A percentile compares a stretch with the other conserved stretches of the same genome.
phyloP scores from a whole-genome alignment of 2,113 vertebrate species.

The Chitala chitala region DNA sequence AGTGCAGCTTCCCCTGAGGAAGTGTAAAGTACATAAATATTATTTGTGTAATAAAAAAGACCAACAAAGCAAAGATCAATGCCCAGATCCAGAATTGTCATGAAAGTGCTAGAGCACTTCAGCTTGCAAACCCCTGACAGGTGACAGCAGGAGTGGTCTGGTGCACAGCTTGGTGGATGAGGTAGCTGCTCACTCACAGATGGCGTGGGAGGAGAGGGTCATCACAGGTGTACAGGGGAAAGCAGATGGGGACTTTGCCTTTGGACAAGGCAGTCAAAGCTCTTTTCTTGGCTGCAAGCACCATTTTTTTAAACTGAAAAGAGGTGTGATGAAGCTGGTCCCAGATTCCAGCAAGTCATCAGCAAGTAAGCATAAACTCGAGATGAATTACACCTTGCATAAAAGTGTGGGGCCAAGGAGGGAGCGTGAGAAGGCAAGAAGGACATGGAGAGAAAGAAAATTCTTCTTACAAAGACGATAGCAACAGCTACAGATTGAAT shows the following conservation, averaged over 20 bases:
- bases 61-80: too few relatives aligned
- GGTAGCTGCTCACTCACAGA: constrained; percentile 25
- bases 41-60: not conserved
- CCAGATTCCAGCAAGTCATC: not conserved
- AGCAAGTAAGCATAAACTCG: not conserved
- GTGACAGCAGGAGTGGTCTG: constrained; percentile 35
- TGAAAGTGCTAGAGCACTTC: not conserved
- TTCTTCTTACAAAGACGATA: not conserved
- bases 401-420: too few relatives aligned
- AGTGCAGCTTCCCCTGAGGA: too few relatives aligned
- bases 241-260: not conserved
- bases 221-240: not conserved
- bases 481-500: not conserved
- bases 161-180: constrained; percentile 41
- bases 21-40: too few relatives aligned
- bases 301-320: not conserved
- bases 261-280: not conserved
- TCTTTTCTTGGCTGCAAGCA: not conserved
- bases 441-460: not conserved
- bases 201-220: not conserved
- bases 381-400: not conserved
- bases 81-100: too few relatives aligned
- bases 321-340: not conserved
- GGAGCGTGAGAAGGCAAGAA: not conserved
- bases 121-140: constrained; percentile 37